A percentile compares a stretch with the other conserved stretches of the same genome.
phyloP scores from a whole-genome alignment of 2,113 vertebrate genomes.

The Etheostoma cragini region DNA sequence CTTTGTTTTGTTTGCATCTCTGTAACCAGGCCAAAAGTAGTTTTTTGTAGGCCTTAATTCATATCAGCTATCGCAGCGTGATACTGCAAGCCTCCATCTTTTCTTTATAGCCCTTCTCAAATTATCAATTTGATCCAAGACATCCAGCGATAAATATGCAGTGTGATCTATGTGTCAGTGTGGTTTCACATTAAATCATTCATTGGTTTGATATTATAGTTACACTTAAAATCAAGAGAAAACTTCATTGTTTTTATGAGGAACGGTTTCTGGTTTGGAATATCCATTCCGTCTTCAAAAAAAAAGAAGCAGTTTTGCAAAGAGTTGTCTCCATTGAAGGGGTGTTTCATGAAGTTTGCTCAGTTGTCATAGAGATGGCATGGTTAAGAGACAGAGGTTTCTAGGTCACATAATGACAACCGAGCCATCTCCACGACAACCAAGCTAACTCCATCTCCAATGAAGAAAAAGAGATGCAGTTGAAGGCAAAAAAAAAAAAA shows the following conservation, averaged over 20 bases:
- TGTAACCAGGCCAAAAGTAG: constrained; percentile 25
- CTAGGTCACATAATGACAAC: background rate
- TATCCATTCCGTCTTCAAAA: constrained; percentile 4
- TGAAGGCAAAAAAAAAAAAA: too few relatives aligned
- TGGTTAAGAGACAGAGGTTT: background rate
- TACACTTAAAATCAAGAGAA: constrained; percentile 33
- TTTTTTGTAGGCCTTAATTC: constrained; percentile 5
- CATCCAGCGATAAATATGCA: constrained; percentile 30
- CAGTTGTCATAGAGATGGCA: background rate
- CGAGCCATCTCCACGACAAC: background rate
- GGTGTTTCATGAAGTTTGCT: background rate
- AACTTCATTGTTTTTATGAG: constrained; percentile 27
- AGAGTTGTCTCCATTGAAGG: background rate
- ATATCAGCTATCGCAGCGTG: background rate
- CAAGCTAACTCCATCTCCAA: background rate
- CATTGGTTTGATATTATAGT: constrained; percentile 31
- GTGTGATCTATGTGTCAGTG: constrained; percentile 3
- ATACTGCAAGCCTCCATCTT: background rate
- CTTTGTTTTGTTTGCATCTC: constrained; percentile 37
- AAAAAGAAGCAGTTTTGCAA: background rate
- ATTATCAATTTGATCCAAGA: constrained; percentile 36
- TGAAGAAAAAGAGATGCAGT: background rate
- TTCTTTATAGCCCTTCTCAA: constrained; percentile 39
- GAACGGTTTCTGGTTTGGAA: constrained; percentile 17
- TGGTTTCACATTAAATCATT: constrained; percentile 42